These are phyloP conservation scores for Poeciliopsis turneri DNA, from an alignment of 2,797 vertebrate genomes.

Conservation along the genomic window DNA sequence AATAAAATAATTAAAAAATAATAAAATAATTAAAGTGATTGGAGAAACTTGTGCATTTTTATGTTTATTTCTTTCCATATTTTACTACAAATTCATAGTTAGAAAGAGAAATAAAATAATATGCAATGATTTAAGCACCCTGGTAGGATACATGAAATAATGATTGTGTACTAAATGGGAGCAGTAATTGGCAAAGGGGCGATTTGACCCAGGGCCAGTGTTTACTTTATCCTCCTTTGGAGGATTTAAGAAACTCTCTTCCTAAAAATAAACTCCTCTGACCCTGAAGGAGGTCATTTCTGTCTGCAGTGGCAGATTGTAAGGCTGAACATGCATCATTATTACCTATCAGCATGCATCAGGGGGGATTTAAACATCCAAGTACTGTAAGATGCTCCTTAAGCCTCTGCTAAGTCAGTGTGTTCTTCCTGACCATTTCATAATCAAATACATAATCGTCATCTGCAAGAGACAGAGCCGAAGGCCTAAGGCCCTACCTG, in stretches of 20 bases:
- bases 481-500: conserved; percentile 77
- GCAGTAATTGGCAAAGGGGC: neutral
- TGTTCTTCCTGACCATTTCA: conserved; percentile 80
- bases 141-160: neutral
- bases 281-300: conserved; percentile 74
- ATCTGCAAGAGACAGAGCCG: conserved; percentile 66
- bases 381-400: conserved; percentile 71
- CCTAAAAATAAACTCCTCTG: conserved; percentile 62
- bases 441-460: conserved; percentile 80
- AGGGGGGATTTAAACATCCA: conserved; percentile 75
- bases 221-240: conserved; percentile 6
- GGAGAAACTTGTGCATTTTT: neutral
- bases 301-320: conserved; percentile 71
- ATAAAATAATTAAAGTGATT: neutral
- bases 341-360: conserved; percentile 78
- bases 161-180: neutral
- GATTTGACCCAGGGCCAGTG: conserved; percentile 7
- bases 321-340: conserved; percentile 72
- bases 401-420: conserved; percentile 81
- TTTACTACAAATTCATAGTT: neutral
- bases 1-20: neutral
- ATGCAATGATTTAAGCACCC: neutral
- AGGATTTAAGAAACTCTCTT: conserved; percentile 42
- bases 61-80: neutral
- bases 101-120: neutral